Conservation (phyloP, 2,888 invertebrate genomes). For the Omphaloscelis lunosa region DNA sequence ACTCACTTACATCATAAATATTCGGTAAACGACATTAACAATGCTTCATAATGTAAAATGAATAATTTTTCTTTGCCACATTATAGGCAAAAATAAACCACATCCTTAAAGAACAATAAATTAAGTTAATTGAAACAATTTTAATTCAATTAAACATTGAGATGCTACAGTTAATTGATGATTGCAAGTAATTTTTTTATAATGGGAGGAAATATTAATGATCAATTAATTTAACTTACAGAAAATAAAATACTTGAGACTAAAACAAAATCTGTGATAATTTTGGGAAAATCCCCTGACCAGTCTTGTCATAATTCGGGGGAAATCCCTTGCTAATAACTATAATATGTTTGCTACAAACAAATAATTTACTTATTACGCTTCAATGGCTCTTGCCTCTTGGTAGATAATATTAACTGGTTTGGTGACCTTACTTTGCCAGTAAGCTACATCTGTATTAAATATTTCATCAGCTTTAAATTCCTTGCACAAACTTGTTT, state of each 20-base stretch:
- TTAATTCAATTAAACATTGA: constrained; percentile 18
- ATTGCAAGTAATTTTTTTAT: neutral
- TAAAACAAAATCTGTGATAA: neutral
- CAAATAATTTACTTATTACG: neutral
- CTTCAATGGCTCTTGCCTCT: constrained; percentile 4
- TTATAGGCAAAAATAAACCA: constrained; percentile 7
- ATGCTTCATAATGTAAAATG: neutral
- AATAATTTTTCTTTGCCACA: neutral
- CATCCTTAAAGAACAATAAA: constrained; percentile 5
- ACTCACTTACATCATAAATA: constrained; percentile 6
- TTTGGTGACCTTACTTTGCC: constrained; percentile 12
- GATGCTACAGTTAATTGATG: neutral
- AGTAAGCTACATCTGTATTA: neutral
- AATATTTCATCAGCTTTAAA: constrained; percentile 16
- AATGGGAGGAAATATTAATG: neutral
- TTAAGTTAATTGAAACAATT: constrained; percentile 19
- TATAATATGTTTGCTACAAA: neutral
- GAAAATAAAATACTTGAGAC: neutral
- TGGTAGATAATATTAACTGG: neutral
- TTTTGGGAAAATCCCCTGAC: constrained; percentile 3
- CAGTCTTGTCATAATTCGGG: neutral
- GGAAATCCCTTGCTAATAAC: constrained; percentile 7
- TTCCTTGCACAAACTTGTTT: neutral
- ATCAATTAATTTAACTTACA: too few species aligned
- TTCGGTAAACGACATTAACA: neutral